Evolutionary conservation across 2,888 invertebrate species (phyloP), one percentile per base, ranked within the genome.

Genomic region (Drosophila merina): DNA sequence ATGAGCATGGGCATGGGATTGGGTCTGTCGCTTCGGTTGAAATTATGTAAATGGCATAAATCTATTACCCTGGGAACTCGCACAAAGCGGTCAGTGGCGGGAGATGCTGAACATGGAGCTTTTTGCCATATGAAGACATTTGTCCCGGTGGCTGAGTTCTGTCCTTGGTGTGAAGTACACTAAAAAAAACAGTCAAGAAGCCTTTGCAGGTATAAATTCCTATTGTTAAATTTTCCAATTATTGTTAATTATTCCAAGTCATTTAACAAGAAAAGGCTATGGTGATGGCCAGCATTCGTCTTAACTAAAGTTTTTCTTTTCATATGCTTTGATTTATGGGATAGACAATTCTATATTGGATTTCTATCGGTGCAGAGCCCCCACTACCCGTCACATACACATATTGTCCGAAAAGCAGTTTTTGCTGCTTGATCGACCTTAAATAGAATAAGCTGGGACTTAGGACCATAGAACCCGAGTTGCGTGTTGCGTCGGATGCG

Each of bases 1-100:
- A 14, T 42, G 42, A 12, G 14, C 40, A 9, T 40, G 14, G 36
- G 4, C 14, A 14, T 14, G 14, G 14, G 14, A 14, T 10, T 9
- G 31, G 31, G n/a, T 36, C 36, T 14, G 40, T 42, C 38, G 28
- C 51, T 51, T 30, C 45, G 47, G 51, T 25, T 33, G 28, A 49
- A 57, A 72, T 75, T 77, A 77, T 77, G 76, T 78, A 78, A 78
- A 77, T 78, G 79, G 45, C 69, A 78, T 78, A 78, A 77, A 77
- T 77, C 76, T 77, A 78, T 77, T 77, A 78, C 56, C 62, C 59
- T 47, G 38, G 79, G 58, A 47, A 60, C 64, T 62, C 64, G 40
- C 71, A 42, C 9, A 42, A 42, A 42, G 42, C 25, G 25, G 20
- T 25, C 33, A 38, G 30, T 31, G 14, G 20, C 7, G 12, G 3